Base-by-base conservation (phyloP, 2,113 vertebrate species). In the Alexandromys fortis region DNA sequence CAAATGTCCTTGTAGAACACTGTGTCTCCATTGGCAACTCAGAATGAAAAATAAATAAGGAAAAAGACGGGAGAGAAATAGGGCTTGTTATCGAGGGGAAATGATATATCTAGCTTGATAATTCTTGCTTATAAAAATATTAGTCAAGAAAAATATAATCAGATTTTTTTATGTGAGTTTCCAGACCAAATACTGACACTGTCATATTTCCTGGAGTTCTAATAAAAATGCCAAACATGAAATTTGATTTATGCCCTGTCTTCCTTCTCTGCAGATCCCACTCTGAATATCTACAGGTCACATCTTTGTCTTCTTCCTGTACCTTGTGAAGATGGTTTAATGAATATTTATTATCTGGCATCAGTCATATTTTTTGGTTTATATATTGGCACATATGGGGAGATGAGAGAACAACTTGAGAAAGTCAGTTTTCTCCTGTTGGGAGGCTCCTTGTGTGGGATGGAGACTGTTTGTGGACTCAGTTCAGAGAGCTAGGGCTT, bases 11-110 rank as follows among this genome's bases (percentile, higher is more conserved):
- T 61, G 63, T 92, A 83, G 22, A 94, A 79, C 35, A 92, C 92
- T 96, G 95, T 68, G 77, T 95, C 81, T 63, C 81, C 81, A 96
- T 98, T 98, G 95, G 67, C 76, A 96, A 61, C 28, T 67, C 86
- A 98, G 92, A 96, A 77, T 92, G 52, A 30, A 2, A 19, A 68
- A 73, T 67, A 95, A 89, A 82, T 58, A 26, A 49, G n/a, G 7
- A 38, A 55, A 77, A 65, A 47, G 21, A 7, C 21, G 55, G 7
- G 21, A 91, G 26, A 75, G 30, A 16, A 89, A 49, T 83, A 87
- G 82, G 28, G 38, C 22, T 52, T 58, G 21, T 77, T 95, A 73
- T 63, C 26, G 24, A 30, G 7, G 30, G 30, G 47, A 82, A 90
- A 68, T 35, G 45, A 68, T 26, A 30, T 85, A 81, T 68, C 38